Conservation (phyloP, 2,113 vertebrate genomes). For the Notothenia coriiceps region DNA sequence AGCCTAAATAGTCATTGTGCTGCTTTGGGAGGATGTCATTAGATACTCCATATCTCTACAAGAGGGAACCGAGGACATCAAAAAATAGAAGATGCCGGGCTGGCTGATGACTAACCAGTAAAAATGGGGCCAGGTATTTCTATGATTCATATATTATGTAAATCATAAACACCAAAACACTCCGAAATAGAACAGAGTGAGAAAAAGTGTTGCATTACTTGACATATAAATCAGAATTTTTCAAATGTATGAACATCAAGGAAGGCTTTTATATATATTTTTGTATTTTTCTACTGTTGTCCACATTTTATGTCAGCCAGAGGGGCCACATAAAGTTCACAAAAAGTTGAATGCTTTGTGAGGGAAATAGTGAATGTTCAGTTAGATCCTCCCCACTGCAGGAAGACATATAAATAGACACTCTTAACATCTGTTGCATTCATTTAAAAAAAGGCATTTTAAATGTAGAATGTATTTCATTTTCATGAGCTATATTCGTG, state of each 20-base stretch:
- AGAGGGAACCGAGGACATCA: constrained; percentile 1
- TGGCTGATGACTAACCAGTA: constrained; percentile 9
- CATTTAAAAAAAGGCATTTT: too few relatives aligned
- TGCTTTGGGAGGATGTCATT: constrained; percentile 29
- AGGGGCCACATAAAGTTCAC: not conserved
- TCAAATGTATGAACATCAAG: not conserved
- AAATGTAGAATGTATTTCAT: too few relatives aligned
- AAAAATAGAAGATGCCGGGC: constrained; percentile 2
- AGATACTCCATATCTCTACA: not conserved
- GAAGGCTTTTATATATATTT: not conserved
- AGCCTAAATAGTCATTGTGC: not conserved
- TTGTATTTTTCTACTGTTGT: not conserved
- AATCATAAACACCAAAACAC: constrained; percentile 15
- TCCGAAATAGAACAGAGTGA: not conserved
- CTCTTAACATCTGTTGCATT: too few relatives aligned
- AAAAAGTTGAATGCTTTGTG: not conserved
- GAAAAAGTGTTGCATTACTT: not conserved
- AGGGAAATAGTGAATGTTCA: too few relatives aligned
- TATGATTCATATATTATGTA: constrained; percentile 11
- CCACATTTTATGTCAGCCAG: not conserved
- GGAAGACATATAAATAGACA: too few relatives aligned
- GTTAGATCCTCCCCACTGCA: too few relatives aligned
- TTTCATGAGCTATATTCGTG: too few relatives aligned
- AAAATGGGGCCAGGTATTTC: not conserved
- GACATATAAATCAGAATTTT: not conserved